Evolutionary conservation across 2,113 vertebrate species (phyloP), one percentile per base, ranked within the genome.

Genomic region (Chionis minor): DNA sequence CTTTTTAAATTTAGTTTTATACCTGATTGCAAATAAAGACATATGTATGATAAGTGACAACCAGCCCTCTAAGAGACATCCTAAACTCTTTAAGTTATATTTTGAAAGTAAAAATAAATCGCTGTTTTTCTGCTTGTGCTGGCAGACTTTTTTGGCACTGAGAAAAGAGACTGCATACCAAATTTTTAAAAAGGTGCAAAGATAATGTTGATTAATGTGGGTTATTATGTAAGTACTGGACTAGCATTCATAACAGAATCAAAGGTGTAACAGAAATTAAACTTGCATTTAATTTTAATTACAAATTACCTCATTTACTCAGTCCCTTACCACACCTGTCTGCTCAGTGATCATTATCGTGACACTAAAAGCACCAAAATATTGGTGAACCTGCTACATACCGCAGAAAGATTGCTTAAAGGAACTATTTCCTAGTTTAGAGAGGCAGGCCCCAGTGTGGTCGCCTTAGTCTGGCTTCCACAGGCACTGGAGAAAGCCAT

Each of bases 261-360:
- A 94, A 94, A 94, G 67, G 42, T 93, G 26, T 80, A 94, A 87
- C 90, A 81, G 61, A 96, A 97, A 96, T 97, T 94, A 96, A 95
- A 81, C 28, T 87, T 66, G 30, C 30, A 70, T 91, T 97, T 96
- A 93, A 95, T 97, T 96, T 97, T 96, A 92, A 88, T 92, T 96
- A 78, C 56, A 81, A 73, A 84, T 92, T 70, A 67, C 27, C n/a
- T 89, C 66, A 67, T 86, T 94, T 91, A 86, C 47, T 90, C 9
- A 24, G 52, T 83, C 32, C 65, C 23, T 45, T 85, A 45, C 61
- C 69, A 77, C 47, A 80, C 35, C 77, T 88, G 12, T 72, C 23
- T 86, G 79, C 70, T 91, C 51, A 70, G 0, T 51, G 19, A 28
- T 93, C 40, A 10, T 92, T 93, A 65, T n/a, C 1, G 5, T 67